Base-by-base conservation (phyloP, 2,888 invertebrate genomes). In the Hirtodrosophila histrioides region DNA sequence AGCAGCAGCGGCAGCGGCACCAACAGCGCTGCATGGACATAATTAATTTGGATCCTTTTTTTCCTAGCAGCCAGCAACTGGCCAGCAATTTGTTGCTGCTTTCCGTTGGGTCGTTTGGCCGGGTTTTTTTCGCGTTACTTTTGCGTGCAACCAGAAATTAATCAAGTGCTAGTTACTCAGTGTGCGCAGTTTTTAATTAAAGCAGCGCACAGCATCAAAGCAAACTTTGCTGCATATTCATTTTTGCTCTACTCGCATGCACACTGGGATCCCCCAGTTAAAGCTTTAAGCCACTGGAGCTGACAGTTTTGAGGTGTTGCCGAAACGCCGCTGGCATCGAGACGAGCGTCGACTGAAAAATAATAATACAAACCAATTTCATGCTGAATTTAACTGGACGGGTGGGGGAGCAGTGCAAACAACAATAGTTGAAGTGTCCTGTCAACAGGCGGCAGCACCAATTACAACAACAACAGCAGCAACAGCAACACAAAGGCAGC, bases 381-480 rank as follows among this genome's bases (percentile, higher is more conserved):
- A 89, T 87, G 90, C 90, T 90, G 89, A 90, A 90, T 90, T 90
- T 88, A 90, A 82, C 86, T 63, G 69, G 68, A 72, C 77, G 27
- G 37, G 29, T 29, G 3, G 39, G 9, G 5, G 43, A 37, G 56
- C 7, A 53, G 55, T 8, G 68, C 58, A 71, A 73, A 64, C 69
- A 90, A 90, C 89, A 90, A 89, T 89, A 89, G 89, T 89, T 90
- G 86, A 90, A 90, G 88, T 87, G 87, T 89, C 88, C 90, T 90
- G 89, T 89, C 90, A 90, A 86, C 90, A 81, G 77, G 65, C 85
- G 56, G 64, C 65, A 66, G 63, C 69, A 83, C 54, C 85, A 78
- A 74, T 77, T 74, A 77, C 78, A 78, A 58, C 67, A 69, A 49
- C 57, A 61, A 31, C 64, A 73, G 24, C 45, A 43, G 17, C 57